phyloP scores from a whole-genome alignment of 2,888 invertebrate genomes.

The Aspidiotus destructor region DNA sequence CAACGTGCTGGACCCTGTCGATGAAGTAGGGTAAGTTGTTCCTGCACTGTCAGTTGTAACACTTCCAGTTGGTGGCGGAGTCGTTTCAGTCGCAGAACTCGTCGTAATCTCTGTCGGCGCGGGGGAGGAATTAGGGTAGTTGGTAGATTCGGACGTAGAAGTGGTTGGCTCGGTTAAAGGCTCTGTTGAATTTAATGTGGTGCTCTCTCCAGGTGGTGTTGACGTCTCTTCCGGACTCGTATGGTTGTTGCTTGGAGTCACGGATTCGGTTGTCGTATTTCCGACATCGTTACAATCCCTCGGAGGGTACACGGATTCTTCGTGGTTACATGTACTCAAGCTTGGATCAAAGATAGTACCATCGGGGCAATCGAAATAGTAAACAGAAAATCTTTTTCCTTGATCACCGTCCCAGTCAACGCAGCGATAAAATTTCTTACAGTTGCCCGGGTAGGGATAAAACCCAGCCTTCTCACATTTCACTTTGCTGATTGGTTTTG shows the following conservation, averaged over 20 bases:
- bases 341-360: slow-evolving; percentile 64
- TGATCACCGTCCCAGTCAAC: slow-evolving; percentile 52
- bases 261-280: slow-evolving; percentile 12
- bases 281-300: slow-evolving; percentile 38
- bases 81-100: slow-evolving; percentile 7
- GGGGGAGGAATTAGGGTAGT: slow-evolving; percentile 8
- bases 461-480: slow-evolving; percentile 59
- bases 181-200: slow-evolving; percentile 36
- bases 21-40: slow-evolving; percentile 19
- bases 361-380: slow-evolving; percentile 56
- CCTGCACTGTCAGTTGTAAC: slow-evolving; percentile 28
- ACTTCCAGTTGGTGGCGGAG: slow-evolving; percentile 3
- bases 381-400: slow-evolving; percentile 51
- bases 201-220: slow-evolving; percentile 7
- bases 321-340: slow-evolving; percentile 57
- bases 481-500: slow-evolving; percentile 37
- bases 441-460: slow-evolving; percentile 56
- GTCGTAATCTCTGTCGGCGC: slow-evolving; percentile 13
- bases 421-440: slow-evolving; percentile 68
- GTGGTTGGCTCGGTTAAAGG: slow-evolving; percentile 36
- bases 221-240: slow-evolving; percentile 19
- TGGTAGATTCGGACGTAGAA: neutral
- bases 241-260: neutral
- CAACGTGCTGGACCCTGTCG: slow-evolving; percentile 31
- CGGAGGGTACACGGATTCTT: slow-evolving; percentile 54